Base-by-base conservation (phyloP, 2,888 invertebrate species). In the Eretmocerus hayati region DNA sequence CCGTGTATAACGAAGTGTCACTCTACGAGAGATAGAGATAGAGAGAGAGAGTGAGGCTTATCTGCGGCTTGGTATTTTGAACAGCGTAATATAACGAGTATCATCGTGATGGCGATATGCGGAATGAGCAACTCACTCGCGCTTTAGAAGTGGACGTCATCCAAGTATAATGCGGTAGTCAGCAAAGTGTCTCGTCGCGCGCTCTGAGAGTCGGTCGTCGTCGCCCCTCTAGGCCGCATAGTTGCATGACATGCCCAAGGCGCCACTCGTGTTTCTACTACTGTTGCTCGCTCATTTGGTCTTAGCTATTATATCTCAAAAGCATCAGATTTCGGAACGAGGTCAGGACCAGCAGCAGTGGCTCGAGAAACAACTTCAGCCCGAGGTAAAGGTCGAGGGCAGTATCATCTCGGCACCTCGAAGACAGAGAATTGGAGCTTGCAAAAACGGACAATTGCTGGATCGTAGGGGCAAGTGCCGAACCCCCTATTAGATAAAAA, bases 381-480 rank as follows among this genome's bases (percentile, higher is more conserved):
- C 6, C 8, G 8, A 26, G 15, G 22, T 23, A 5, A 16, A 36
- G 9, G 23, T 35, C 5, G 30, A 49, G 13, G 43, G 52, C 3
- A 52, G 58, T 15, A 63, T 65, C 41, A 63, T 65, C 54, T 52
- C 48, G 16, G 59, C 56, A 11, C 66, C 64, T 1, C 50, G 40
- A 5, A 52, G 62, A 5, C 55, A 31, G 18, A 54, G 46, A n/a
- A 26, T 43, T 11, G 21, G 51, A 8, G 26, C 33, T 13, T 65
- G 65, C 54, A 45, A 53, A 36, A 39, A 56, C 4, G 63, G 63
- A 3, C 57, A 66, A 36, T 51, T 48, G 37, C 41, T 46, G 40
- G 65, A 66, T 46, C 59, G 59, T n/a, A 54, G 58, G 4, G 65
- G 65, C 45, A 60, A 54, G 37, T 65, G 66, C 33, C 58, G 65